These are phyloP conservation scores for Megalopta genalis DNA, from an alignment of 1,140 invertebrate species.

Conservation along the genomic window DNA sequence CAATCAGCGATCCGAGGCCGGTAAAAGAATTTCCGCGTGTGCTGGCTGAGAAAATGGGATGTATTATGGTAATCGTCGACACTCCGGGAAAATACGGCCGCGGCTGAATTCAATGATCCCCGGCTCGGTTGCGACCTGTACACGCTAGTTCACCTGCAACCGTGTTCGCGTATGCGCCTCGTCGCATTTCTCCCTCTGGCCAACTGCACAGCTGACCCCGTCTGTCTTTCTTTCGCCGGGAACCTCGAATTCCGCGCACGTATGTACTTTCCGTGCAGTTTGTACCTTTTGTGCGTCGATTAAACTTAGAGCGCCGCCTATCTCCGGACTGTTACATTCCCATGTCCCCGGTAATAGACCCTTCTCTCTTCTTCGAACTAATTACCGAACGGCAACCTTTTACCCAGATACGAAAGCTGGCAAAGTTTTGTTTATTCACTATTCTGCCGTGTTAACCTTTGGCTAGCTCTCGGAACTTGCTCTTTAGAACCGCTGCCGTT, in stretches of 20 bases:
- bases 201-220: too few relatives aligned
- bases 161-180: constrained; percentile 23
- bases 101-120: constrained; percentile 33
- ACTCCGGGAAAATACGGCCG: constrained; percentile 3
- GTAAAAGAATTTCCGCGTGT: constrained; percentile 1
- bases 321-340: background rate
- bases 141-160: constrained; percentile 4
- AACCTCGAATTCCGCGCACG: constrained; percentile 19
- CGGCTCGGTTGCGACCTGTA: constrained; percentile 1
- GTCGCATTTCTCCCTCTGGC: background rate
- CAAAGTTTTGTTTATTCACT: too few relatives aligned
- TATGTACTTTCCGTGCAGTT: constrained; percentile 34
- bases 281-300: constrained; percentile 37
- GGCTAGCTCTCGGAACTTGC: too few relatives aligned
- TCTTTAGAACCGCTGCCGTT: too few relatives aligned
- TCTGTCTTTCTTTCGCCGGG: background rate
- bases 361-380: background rate
- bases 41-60: background rate
- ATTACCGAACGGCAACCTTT: background rate
- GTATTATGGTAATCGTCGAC: constrained; percentile 33
- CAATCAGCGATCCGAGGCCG: too few relatives aligned
- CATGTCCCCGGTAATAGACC: background rate
- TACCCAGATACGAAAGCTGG: too few relatives aligned
- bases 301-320: constrained; percentile 9
- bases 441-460: too few relatives aligned